A percentile compares a stretch with the other conserved stretches of the same genome.
phyloP scores from a whole-genome alignment of 2,113 vertebrate species.

The Albula glossodonta region DNA sequence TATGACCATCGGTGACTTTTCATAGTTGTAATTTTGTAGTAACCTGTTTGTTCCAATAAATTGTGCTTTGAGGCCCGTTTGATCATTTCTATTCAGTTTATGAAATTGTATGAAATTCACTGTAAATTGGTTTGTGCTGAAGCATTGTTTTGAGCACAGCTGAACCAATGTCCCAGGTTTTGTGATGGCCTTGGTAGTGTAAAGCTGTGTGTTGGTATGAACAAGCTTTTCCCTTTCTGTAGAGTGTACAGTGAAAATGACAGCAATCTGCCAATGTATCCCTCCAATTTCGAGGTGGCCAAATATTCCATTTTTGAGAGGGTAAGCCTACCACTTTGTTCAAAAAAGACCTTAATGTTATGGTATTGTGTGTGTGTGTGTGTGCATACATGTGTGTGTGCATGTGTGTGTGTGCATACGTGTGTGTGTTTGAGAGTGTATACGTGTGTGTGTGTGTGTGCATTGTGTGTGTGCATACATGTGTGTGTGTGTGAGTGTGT shows the following conservation, averaged over 20 bases:
- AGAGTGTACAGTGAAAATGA: constrained; percentile 62
- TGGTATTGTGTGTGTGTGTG: no score
- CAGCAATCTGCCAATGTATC: constrained; percentile 55
- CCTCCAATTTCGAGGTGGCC: constrained; percentile 76
- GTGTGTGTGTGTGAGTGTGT: not conserved
- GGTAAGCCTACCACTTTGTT: constrained; percentile 52
- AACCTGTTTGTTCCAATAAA: not conserved
- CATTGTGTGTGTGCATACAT: not conserved
- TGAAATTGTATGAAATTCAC: no score
- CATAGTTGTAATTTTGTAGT: not conserved
- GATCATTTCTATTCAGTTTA: no score
- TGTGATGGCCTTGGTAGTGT: not conserved
- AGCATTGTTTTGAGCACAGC: not conserved
- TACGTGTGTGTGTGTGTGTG: not conserved
- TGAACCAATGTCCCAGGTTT: not conserved
- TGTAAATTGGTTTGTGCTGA: no score
- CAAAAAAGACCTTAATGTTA: no score
- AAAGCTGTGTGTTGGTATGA: not conserved
- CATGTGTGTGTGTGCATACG: not conserved
- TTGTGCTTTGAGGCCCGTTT: not conserved
- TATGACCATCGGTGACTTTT: not conserved
- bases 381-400: not conserved
- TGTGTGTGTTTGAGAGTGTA: not conserved
- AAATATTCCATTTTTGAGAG: constrained; percentile 77
- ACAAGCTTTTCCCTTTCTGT: constrained; percentile 37